These are phyloP conservation scores for Acromyrmex charruanus DNA, from an alignment of 1,140 invertebrate species.

Conservation along the genomic window DNA sequence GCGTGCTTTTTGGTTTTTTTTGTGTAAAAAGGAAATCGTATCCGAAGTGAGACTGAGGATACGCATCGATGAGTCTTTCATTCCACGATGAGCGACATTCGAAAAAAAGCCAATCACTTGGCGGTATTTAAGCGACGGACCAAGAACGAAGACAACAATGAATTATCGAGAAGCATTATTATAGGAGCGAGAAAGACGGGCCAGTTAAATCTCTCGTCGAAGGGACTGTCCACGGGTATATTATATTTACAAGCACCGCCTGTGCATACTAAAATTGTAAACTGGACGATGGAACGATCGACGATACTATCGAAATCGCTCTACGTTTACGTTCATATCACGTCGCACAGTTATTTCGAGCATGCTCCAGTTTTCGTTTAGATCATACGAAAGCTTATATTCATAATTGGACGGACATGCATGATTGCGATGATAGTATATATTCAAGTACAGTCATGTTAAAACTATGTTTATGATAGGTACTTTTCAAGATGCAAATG, in stretches of 20 bases:
- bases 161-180: constrained; percentile 90
- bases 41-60: neutral
- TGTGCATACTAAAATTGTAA: constrained; percentile 3
- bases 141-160: constrained; percentile 89
- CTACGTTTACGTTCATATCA: constrained; percentile 35
- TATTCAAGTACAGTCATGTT: neutral
- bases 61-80: neutral
- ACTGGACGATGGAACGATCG: constrained; percentile 38
- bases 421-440: constrained; percentile 1
- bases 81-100: constrained; percentile 55
- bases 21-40: neutral
- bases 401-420: neutral
- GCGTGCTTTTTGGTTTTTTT: neutral
- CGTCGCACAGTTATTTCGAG: constrained; percentile 43
- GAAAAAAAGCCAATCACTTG: constrained; percentile 85
- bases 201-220: constrained; percentile 92
- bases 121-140: constrained; percentile 91
- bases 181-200: constrained; percentile 93
- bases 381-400: constrained; percentile 33
- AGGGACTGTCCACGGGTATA: constrained; percentile 90
- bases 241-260: constrained; percentile 74
- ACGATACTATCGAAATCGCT: constrained; percentile 3
- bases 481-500: too few relatives aligned
- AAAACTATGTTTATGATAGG: neutral
- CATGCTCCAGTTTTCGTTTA: constrained; percentile 57